These are phyloP conservation scores for Cherax destructor DNA, from an alignment of 1,140 invertebrate genomes.

Conservation along the genomic window DNA sequence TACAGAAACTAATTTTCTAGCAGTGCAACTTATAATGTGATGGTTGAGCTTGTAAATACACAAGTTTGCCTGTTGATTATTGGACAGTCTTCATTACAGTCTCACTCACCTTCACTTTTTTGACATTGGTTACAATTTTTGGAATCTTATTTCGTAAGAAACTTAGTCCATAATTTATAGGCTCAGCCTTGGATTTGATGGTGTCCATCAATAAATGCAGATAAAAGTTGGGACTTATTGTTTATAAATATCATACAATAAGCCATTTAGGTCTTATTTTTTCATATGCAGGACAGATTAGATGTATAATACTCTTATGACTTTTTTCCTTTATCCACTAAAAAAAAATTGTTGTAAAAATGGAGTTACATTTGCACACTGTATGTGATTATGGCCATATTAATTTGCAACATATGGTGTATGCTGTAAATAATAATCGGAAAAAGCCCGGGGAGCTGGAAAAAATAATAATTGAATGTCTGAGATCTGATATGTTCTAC, in stretches of 20 bases:
- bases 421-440: not conserved
- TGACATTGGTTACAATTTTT: not conserved
- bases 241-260: not conserved
- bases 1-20: constrained; percentile 42
- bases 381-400: not conserved
- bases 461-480: not conserved
- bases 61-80: not conserved
- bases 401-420: not conserved
- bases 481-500: not conserved
- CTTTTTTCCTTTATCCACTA: not conserved
- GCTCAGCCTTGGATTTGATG: not conserved
- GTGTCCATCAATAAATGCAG: not conserved
- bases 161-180: not conserved
- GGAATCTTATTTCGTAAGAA: not conserved
- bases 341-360: not conserved
- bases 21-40: not conserved
- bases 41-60: constrained; percentile 17
- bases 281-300: not conserved
- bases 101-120: not conserved
- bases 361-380: not conserved
- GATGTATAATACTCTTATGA: not conserved
- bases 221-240: not conserved
- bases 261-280: not conserved
- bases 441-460: not conserved
- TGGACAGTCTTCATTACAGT: not conserved